Conservation (phyloP, 2,797 vertebrate genomes). For the Sebastes iracundus region DNA sequence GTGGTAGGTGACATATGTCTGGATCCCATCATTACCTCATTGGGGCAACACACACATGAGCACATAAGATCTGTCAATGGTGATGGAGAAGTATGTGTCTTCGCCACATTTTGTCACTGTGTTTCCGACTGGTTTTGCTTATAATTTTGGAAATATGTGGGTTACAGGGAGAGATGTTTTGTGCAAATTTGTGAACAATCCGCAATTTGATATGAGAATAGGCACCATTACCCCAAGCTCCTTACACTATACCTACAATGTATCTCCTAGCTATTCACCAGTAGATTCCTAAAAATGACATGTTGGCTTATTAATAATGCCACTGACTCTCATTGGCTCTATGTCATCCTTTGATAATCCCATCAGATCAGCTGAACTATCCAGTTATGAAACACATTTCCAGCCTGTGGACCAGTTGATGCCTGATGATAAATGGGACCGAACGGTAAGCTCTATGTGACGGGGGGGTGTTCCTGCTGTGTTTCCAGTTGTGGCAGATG, state of each 20-base stretch:
- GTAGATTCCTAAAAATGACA: background rate
- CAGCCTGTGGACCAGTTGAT: background rate
- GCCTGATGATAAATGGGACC: conserved; percentile 10
- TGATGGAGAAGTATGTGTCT: background rate
- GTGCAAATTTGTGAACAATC: background rate
- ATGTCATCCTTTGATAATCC: conserved; percentile 18
- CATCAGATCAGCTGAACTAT: conserved; percentile 15
- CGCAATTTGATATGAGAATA: background rate
- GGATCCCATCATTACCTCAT: background rate
- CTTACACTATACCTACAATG: background rate
- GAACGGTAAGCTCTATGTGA: background rate
- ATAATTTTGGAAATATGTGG: background rate
- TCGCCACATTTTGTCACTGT: background rate
- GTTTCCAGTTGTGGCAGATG: background rate
- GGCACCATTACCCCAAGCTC: background rate
- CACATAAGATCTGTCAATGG: background rate
- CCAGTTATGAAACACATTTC: conserved; percentile 22
- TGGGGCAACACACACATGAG: background rate
- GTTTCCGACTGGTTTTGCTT: background rate
- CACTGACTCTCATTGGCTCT: background rate
- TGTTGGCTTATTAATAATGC: background rate
- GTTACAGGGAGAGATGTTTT: background rate
- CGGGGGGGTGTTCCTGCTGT: background rate
- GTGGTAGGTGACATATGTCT: background rate
- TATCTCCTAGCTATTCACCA: background rate